Evolutionary conservation across 2,113 vertebrate species (phyloP).

Genomic region (Falcunculus frontatus): DNA sequence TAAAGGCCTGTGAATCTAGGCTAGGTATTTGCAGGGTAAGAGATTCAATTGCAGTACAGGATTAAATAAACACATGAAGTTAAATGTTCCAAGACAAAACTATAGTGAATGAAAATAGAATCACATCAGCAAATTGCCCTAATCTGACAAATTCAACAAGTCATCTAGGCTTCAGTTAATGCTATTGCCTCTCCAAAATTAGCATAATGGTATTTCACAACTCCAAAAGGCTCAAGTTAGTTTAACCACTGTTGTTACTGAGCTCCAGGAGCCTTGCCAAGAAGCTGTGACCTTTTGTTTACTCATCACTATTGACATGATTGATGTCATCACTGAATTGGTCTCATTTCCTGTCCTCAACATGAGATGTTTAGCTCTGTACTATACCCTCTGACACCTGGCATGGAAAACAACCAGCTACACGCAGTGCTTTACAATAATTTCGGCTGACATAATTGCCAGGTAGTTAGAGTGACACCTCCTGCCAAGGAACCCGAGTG

Average conservation of each 20-base stretch:
- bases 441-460: not conserved
- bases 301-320: not conserved
- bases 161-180: not conserved
- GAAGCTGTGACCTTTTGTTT: not conserved
- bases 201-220: not conserved
- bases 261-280: not conserved
- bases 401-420: not conserved
- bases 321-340: not conserved
- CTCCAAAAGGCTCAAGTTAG: not conserved
- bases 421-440: fast-evolving
- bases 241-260: not conserved
- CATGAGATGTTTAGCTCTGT: not conserved
- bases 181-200: not conserved
- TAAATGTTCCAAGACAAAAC: not conserved
- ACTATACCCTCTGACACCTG: not conserved
- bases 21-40: not conserved
- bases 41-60: not conserved
- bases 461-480: not conserved
- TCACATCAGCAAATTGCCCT: not conserved
- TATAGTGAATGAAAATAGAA: not conserved
- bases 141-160: constrained; percentile 1
- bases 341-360: not conserved
- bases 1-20: not conserved
- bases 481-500: not conserved
- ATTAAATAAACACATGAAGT: not conserved